These are phyloP conservation scores for Cavia porcellus DNA, from an alignment of 2,113 vertebrate genomes.

Conservation along the genomic window DNA sequence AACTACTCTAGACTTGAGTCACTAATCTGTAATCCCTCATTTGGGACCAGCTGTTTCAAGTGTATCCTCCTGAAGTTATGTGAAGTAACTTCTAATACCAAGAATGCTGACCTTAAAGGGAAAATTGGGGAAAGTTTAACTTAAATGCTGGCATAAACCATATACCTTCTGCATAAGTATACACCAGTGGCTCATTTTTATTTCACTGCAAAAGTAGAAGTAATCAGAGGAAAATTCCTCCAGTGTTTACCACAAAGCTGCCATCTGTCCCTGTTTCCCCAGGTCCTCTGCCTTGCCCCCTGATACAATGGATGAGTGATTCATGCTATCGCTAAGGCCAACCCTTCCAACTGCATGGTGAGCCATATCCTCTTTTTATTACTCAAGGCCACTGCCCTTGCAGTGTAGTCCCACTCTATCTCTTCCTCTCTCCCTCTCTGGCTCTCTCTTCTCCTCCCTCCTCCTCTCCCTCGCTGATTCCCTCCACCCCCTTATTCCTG, in stretches of 20 bases:
- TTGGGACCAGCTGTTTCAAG: background rate
- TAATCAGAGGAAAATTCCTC: conserved; percentile 62
- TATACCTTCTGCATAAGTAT: conserved; percentile 41
- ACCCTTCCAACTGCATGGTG: background rate
- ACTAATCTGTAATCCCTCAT: background rate
- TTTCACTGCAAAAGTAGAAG: conserved; percentile 57
- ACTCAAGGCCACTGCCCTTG: background rate
- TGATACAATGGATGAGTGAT: conserved; percentile 52
- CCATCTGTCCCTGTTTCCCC: conserved; percentile 66
- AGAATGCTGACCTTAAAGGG: conserved; percentile 34
- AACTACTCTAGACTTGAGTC: background rate
- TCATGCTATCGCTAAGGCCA: conserved; percentile 22
- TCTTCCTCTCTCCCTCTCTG: too few relatives aligned
- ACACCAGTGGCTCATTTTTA: conserved; percentile 45
- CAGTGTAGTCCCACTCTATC: background rate
- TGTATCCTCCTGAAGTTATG: background rate
- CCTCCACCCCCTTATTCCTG: background rate
- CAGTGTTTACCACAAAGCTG: conserved; percentile 49
- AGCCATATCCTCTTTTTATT: background rate
- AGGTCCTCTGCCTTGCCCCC: background rate
- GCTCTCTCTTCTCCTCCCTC: background rate
- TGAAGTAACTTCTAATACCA: background rate
- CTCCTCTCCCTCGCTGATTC: too few relatives aligned
- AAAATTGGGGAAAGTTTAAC: background rate
- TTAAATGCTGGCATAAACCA: conserved; percentile 23